phyloP scores from a whole-genome alignment of 53 echinoderm and acorn worm species.

The Henricia sp. region DNA sequence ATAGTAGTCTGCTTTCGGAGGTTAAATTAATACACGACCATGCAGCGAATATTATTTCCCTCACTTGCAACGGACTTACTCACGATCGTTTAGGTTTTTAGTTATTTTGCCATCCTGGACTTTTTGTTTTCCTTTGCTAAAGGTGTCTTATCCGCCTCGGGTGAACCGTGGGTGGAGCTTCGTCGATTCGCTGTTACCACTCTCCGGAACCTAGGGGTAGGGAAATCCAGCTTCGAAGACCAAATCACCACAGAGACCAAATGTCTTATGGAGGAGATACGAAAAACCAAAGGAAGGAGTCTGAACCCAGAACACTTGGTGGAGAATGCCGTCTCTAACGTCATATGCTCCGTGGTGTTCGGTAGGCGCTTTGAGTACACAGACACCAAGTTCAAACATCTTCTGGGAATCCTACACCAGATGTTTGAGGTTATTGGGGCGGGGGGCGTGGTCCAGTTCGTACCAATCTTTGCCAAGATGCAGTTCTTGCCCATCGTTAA shows the following conservation, averaged over 20 bases:
- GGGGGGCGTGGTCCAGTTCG: constrained; percentile 45
- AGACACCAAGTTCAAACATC: constrained; percentile 24
- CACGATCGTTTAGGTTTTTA: no score
- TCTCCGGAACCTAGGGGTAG: constrained; percentile 47
- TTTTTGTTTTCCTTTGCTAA: not conserved
- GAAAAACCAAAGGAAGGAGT: not conserved
- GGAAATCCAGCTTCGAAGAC: constrained; percentile 47
- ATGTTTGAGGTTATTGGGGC: constrained; percentile 54
- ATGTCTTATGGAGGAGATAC: constrained; percentile 27
- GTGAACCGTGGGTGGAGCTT: constrained; percentile 56
- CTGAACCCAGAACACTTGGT: constrained; percentile 24
- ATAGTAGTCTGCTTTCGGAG: no score
- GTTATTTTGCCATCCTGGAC: not conserved
- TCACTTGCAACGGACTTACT: not conserved
- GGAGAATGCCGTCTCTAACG: constrained; percentile 54
- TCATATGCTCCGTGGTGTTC: constrained; percentile 56
- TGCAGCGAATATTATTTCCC: not conserved
- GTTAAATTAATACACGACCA: no score
- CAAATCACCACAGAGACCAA: constrained; percentile 51
- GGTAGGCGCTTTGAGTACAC: constrained; percentile 59
- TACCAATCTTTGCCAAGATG: constrained; percentile 53
- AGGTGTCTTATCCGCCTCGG: constrained; percentile 54
- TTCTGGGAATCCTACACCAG: constrained; percentile 13
- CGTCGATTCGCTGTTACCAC: constrained; percentile 55
- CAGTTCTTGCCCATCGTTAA: constrained; percentile 24